Evolutionary conservation across 2,888 invertebrate genomes (phyloP), one percentile per base, ranked within the genome.

Genomic region (Acrobeloides nanus): DNA sequence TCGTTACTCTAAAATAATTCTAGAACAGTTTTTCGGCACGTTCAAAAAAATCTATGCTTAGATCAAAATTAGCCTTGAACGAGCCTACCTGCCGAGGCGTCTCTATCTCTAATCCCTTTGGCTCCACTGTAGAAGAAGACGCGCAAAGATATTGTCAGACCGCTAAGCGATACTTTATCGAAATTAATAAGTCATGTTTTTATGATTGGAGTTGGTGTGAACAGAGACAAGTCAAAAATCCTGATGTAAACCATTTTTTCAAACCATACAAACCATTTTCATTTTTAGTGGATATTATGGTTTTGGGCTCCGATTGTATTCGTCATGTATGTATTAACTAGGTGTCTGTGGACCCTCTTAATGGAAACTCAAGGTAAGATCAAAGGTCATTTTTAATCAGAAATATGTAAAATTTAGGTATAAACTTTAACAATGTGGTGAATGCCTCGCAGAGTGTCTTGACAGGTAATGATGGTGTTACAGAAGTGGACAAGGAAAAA

Each of bases 141-240:
- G 52, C n/a, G n/a, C n/a, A n/a, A n/a, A n/a, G n/a, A n/a, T n/a
- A n/a, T n/a, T n/a, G n/a, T n/a, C n/a, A n/a, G n/a, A n/a, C n/a
- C n/a, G n/a, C n/a, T n/a, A n/a, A n/a, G n/a, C n/a, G n/a, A n/a
- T n/a, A n/a, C n/a, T 51, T 29, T 20, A 54, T 51, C 25, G 52
- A 32, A 17, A 38, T 51, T 15, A 51, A 51, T n/a, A 54, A 51
- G 46, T 54, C 52, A 18, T 53, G 53, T 23, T 48, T 41, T 17
- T 51, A 51, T 31, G 55, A 55, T 21, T 46, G 47, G 25, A 24
- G 35, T 24, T 51, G 52, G 52, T 23, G 54, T 21, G 43, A 43
- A 23, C 45, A 54, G 33, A 37, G 52, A 26, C 53, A 51, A 38
- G 52, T 51, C 21, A 51, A 51, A 33, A 51, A 51, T 43, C 52